Conservation (phyloP, 2,797 vertebrate species). For the Eulemur albifrons region DNA sequence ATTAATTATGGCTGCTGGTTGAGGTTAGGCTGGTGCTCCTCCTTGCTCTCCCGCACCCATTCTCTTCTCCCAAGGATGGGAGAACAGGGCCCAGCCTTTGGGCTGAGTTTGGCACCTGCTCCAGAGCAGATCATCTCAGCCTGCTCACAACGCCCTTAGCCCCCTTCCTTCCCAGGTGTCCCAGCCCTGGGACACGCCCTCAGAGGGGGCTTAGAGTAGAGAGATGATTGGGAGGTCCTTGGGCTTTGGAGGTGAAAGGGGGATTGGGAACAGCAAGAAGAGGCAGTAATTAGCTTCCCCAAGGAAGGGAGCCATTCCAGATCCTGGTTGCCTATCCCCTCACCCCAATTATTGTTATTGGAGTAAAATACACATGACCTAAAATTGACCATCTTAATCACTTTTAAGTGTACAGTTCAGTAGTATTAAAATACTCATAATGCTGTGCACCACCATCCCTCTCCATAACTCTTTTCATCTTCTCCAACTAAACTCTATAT, state of each 20-base stretch:
- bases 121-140: not conserved
- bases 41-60: not conserved
- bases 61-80: not conserved
- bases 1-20: not conserved
- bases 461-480: not conserved
- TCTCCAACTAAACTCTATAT: not conserved
- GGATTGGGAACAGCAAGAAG: not conserved
- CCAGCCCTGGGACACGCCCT: not conserved
- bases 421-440: not conserved
- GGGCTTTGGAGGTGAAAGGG: not conserved
- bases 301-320: not conserved
- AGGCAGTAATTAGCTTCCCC: not conserved
- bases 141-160: not conserved
- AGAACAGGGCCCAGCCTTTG: not conserved
- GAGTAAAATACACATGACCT: not conserved
- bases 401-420: not conserved
- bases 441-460: not conserved
- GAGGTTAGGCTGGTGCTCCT: not conserved
- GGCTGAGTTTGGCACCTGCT: not conserved
- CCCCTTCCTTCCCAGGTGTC: not conserved
- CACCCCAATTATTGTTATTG: not conserved
- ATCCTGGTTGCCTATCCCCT: not conserved
- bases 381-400: not conserved
- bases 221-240: not conserved
- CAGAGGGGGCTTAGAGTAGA: not conserved